Base-by-base conservation (phyloP, 2,797 vertebrate genomes). In the Sciurus carolinensis region DNA sequence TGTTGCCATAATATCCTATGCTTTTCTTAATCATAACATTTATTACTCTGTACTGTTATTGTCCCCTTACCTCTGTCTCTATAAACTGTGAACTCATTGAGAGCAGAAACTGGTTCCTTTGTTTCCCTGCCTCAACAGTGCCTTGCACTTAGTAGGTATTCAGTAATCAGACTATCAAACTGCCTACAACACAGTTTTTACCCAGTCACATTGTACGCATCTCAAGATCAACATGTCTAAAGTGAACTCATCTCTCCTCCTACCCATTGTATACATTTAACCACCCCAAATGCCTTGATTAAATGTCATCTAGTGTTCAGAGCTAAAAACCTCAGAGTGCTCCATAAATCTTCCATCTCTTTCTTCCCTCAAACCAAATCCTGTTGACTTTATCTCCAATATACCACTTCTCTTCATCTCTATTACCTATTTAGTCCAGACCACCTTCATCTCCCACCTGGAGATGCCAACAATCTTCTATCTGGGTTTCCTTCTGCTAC, bases 131-230 rank as follows among this genome's bases (percentile, higher is more conserved):
- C 62, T 75, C 91, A 86, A 42, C 54, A 81, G 39, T 54, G 17
- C 47, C 69, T 94, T 90, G 4, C 2, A 30, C 67, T 91, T 95
- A 39, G 44, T 91, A 75, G 59, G 69, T 91, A 26, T 81, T 81
- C 42, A 85, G 33, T 59, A 92, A 96, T 81, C n/a, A 90, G 54
- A 94, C 85, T 93, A 93, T 72, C 28, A 67, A 93, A 64, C n/a
- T 76, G 42, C n/a, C 39, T 67, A 80, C 22, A 3, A 20, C 13
- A 76, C 14, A 67, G 50, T 82, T 77, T 77, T 62, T 71, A 81
- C 36, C 71, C 91, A 44, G 9, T 59, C 92, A 79, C 12, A 69
- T 64, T 15, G 82, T 28, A 85, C 44, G 47, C 15, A 91, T 20
- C 50, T 94, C 28, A 71, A 93, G 87, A 89, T 90, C 67, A 93